Base-by-base conservation (phyloP, 2,797 vertebrate genomes). In the Alcedo atthis region DNA sequence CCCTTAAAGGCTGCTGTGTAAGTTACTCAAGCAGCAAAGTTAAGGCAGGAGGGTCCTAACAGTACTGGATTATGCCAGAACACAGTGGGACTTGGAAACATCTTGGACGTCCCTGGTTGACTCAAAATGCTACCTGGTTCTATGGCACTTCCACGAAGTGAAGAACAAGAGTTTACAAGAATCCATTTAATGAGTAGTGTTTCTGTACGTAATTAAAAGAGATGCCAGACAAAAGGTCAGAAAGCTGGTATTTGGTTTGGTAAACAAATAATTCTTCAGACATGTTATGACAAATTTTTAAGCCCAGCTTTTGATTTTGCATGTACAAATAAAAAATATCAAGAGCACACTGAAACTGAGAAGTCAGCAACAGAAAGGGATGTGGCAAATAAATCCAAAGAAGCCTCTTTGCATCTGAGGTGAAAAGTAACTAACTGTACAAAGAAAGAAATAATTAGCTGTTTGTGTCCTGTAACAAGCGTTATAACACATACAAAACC, bases 281-380 rank as follows among this genome's bases (percentile, higher is more conserved):
- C 15, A 2, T 10, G 49, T 25, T 76, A 43, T 48, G 67, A 53
- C 75, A 37, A 45, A 48, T 74, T 76, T 81, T 86, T 59, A 90
- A 81, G 61, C 33, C 43, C 37, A 70, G 64, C 32, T 76, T 74
- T 82, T 82, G 8, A 53, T 76, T 95, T 42, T 57, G 35, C 64
- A n/a, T 2, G 6, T 61, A 28, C n/a, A 57, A 82, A 53, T 40
- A 5, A 88, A 84, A 51, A 68, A 22, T 35, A 46, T 35, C 32
- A 32, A 32, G 55, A 76, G 53, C 25, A 26, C 43, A 53, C 12
- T 53, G 63, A 67, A 83, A 55, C n/a, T 21, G 35, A 37, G 26
- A 79, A 85, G 68, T 22, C 37, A 10, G 57, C 68, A 82, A 64
- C 5, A 51, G 48, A 64, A 62, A 82, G 46, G 58, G 46, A 80